A percentile compares a stretch with the other conserved stretches of the same genome.
phyloP scores from a whole-genome alignment of 2,888 invertebrate genomes.

The Invenusta paracnida region DNA sequence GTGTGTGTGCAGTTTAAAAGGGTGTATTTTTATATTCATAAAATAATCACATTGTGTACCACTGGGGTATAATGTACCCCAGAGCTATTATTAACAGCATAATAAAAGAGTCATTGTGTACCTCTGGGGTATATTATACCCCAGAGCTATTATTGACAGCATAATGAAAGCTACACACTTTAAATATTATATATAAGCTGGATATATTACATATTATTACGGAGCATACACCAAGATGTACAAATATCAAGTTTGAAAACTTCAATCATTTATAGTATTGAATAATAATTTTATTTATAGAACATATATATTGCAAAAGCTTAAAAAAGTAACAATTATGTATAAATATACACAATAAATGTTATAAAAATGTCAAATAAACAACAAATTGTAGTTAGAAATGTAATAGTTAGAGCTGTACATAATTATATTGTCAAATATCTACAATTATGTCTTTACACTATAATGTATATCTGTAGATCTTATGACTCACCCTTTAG shows the following conservation, averaged over 20 bases:
- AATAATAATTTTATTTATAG: background rate
- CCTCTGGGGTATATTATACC: conserved; percentile 21
- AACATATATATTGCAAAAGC: background rate
- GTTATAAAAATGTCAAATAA: background rate
- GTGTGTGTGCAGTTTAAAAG: conserved; percentile 18
- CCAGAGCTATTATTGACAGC: conserved; percentile 27
- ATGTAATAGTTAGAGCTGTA: background rate
- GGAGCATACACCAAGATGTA: background rate
- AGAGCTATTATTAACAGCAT: conserved; percentile 2
- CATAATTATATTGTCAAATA: background rate
- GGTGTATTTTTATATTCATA: conserved; percentile 29
- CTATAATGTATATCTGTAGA: background rate
- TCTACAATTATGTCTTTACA: background rate
- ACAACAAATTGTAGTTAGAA: background rate
- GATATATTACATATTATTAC: background rate
- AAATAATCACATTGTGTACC: conserved; percentile 16
- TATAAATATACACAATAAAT: background rate
- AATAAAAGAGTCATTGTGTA: conserved; percentile 2
- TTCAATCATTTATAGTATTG: background rate
- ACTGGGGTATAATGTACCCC: conserved; percentile 26
- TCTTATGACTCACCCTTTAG: too few relatives aligned
- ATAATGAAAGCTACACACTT: conserved; percentile 26
- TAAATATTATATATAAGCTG: conserved; percentile 29
- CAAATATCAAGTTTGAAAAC: too few relatives aligned
- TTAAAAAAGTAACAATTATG: background rate